Evolutionary conservation across 2,113 vertebrate genomes (phyloP).

Genomic region (Rutilus rutilus): DNA sequence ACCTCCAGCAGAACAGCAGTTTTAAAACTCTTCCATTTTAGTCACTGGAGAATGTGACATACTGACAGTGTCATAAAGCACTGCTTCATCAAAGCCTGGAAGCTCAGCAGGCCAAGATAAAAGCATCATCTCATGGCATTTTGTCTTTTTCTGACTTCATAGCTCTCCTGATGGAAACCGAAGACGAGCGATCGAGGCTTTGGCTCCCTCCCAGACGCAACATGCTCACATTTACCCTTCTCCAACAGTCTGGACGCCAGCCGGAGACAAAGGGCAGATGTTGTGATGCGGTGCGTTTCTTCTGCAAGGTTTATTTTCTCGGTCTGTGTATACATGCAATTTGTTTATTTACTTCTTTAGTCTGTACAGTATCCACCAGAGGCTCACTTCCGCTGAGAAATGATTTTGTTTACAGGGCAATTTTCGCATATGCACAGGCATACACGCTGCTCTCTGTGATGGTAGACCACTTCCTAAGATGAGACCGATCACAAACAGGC

Average conservation of each 20-base stretch:
- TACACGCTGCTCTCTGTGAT: slow-evolving; percentile 36
- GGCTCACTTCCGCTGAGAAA: slow-evolving; percentile 61
- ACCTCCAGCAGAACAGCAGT: neutral
- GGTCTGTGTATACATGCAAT: slow-evolving; percentile 53
- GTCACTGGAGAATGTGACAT: slow-evolving; percentile 35
- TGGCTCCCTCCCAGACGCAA: slow-evolving; percentile 8
- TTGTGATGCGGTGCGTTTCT: slow-evolving; percentile 44
- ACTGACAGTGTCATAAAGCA: slow-evolving; percentile 58
- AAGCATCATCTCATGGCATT: slow-evolving; percentile 8
- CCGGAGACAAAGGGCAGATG: slow-evolving; percentile 58
- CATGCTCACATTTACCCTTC: slow-evolving; percentile 38
- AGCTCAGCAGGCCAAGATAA: slow-evolving; percentile 51
- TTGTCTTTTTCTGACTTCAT: slow-evolving; percentile 1
- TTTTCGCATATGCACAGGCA: slow-evolving; percentile 49
- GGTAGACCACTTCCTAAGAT: slow-evolving; percentile 42
- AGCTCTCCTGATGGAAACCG: slow-evolving; percentile 31
- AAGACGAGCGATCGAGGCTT: slow-evolving; percentile 22
- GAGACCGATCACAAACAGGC: slow-evolving; percentile 34
- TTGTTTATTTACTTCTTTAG: slow-evolving; percentile 61
- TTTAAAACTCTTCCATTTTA: slow-evolving; percentile 55
- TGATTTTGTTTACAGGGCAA: slow-evolving; percentile 53
- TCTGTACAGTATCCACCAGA: slow-evolving; percentile 52
- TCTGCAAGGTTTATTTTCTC: slow-evolving; percentile 56
- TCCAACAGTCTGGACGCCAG: slow-evolving; percentile 42
- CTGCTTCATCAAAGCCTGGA: slow-evolving; percentile 55